Conservation (phyloP, 2,797 vertebrate species). For the Apodemus agrarius region DNA sequence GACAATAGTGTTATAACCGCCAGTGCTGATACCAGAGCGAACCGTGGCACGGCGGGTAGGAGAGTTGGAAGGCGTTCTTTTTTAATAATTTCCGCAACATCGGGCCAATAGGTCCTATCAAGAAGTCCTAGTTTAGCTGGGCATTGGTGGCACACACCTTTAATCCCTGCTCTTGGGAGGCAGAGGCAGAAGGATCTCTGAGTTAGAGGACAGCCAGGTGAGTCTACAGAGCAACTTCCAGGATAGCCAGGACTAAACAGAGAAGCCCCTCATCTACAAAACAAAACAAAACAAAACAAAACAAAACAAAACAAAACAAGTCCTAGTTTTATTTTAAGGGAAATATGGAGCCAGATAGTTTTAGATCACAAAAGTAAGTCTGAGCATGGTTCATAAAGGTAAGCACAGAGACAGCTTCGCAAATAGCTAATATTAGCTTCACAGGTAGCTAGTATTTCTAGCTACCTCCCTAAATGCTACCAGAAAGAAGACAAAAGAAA, state of each 20-base stretch:
- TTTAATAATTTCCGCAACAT: too few relatives aligned
- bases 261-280: not conserved
- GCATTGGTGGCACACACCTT: fast-evolving
- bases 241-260: not conserved
- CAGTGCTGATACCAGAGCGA: too few relatives aligned
- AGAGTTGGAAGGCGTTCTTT: too few relatives aligned
- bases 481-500: not conserved
- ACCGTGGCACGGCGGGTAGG: too few relatives aligned
- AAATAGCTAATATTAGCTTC: not conserved
- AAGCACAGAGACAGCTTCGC: not conserved
- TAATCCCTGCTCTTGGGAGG: not conserved
- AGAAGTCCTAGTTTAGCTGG: not conserved
- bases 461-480: not conserved
- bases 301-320: not conserved
- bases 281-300: not conserved
- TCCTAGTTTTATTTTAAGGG: not conserved
- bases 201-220: not conserved
- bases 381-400: not conserved
- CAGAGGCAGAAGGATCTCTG: not conserved
- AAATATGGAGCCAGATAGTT: not conserved
- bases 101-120: not conserved
- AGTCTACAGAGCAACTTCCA: not conserved
- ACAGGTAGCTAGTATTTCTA: not conserved
- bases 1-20: too few relatives aligned
- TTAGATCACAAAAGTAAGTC: not conserved